A percentile compares a stretch with the other conserved stretches of the same genome.
phyloP scores from a whole-genome alignment of 2,797 vertebrate genomes.

The Sebastes taczanowskii region DNA sequence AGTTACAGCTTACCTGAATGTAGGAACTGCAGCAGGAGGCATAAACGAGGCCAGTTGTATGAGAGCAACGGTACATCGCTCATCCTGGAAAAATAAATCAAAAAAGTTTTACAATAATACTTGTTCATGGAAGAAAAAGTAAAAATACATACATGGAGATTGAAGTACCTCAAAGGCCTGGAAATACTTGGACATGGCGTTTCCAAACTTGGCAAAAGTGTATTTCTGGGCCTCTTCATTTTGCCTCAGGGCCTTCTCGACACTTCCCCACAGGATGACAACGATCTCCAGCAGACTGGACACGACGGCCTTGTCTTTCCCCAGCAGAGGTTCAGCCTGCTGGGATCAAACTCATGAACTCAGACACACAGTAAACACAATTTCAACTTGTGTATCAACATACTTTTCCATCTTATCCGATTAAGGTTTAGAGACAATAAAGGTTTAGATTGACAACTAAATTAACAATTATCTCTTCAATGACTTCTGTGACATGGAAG shows the following conservation, averaged over 20 bases:
- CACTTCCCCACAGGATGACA: slow-evolving; percentile 93
- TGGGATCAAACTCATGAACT: neutral
- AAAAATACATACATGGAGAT: neutral
- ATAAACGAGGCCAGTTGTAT: slow-evolving; percentile 91
- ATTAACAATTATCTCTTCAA: neutral
- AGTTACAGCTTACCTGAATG: slow-evolving; percentile 86
- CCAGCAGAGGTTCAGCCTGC: slow-evolving; percentile 43
- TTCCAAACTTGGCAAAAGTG: slow-evolving; percentile 87
- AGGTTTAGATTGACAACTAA: neutral
- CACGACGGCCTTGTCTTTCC: slow-evolving; percentile 84
- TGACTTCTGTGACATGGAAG: no score
- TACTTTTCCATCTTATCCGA: neutral
- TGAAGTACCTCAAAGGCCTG: slow-evolving; percentile 87
- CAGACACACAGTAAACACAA: neutral
- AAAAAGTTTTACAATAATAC: neutral
- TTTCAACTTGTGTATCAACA: neutral
- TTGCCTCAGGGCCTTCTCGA: slow-evolving; percentile 84
- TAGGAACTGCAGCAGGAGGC: slow-evolving; percentile 85
- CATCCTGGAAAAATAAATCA: slow-evolving; percentile 81
- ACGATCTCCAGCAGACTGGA: slow-evolving; percentile 89
- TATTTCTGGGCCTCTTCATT: slow-evolving; percentile 88
- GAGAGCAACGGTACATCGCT: slow-evolving; percentile 86
- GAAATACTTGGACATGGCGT: slow-evolving; percentile 90
- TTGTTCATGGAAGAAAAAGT: neutral
- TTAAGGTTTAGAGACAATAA: neutral